Evolutionary conservation across 2,113 vertebrate species (phyloP), one percentile per base, ranked within the genome.

Genomic region (Nipponia nippon): DNA sequence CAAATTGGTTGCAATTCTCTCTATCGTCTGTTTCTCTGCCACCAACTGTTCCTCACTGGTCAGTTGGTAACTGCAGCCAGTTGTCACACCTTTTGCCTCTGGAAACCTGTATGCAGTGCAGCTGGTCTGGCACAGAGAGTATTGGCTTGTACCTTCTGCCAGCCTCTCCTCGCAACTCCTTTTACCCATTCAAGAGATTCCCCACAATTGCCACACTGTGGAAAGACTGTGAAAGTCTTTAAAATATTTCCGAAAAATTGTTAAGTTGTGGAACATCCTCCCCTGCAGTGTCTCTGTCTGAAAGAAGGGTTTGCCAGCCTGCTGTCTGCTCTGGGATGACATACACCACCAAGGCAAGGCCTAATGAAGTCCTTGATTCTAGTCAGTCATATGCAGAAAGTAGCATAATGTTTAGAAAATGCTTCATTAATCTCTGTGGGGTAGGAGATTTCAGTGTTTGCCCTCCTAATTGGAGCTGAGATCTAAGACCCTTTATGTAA

Each of bases 391-490:
- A 40, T 42, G 30, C 5, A 40, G 72, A 84, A 66, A 63, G 65
- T 16, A 87, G 46, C 36, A 52, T 22, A 44, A 78, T 47, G 40
- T 69, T 91, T 91, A 76, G 69, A 71, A 94, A 84, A 82, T 72
- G 63, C 13, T 92, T 93, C 18, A 42, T 91, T 85, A 63, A 32
- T 91, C 47, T 82, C 81, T 89, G 40, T 58, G 80, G 71, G 16
- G 34, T 79, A 27, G 83, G 75, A 96, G 46, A 34, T 88, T 42
- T 76, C 90, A 92, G 27, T 4, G 0, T 92, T 89, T 95, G 52
- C 73, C 77, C 75, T 94, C n/a, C 42, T 95, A 86, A 93, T 91
- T 91, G 66, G 44, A 90, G 59, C 55, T 71, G 72, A 94, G 80
- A 32, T 90, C 52, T 75, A 75, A 92, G 77, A 84, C 72, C 47